Conservation (phyloP, 2,888 invertebrate species). For the Silvanus unidentatus region DNA sequence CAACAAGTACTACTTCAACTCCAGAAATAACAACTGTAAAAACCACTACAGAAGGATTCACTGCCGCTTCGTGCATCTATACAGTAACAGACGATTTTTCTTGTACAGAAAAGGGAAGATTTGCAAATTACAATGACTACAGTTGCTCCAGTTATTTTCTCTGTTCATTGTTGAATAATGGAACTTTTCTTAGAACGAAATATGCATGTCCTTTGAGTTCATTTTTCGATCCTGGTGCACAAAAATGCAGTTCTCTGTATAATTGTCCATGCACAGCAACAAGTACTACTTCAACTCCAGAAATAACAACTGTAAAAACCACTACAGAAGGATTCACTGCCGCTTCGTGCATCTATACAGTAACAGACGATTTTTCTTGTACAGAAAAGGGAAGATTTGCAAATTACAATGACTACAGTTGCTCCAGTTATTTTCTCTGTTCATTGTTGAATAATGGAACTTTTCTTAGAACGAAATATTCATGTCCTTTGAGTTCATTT, state of each 20-base stretch:
- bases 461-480: conserved; percentile 38
- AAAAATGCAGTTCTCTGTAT: conserved; percentile 45
- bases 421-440: conserved; percentile 7
- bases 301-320: conserved; percentile 1
- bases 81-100: conserved; percentile 12
- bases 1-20: conserved; percentile 1
- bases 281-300: conserved; percentile 1
- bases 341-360: conserved; percentile 4
- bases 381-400: conserved; percentile 3
- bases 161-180: conserved; percentile 5
- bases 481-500: conserved; percentile 46
- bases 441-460: conserved; percentile 4
- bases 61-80: conserved; percentile 4
- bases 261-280: conserved; percentile 33
- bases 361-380: conserved; percentile 13
- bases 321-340: conserved; percentile 1
- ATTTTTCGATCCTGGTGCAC: conserved; percentile 43
- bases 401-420: background rate
- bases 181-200: conserved; percentile 27
- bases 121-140: background rate
- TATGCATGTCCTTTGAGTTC: conserved; percentile 48
- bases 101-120: conserved; percentile 5
- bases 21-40: background rate
- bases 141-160: conserved; percentile 4
- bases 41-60: conserved; percentile 1